Evolutionary conservation across 2,113 vertebrate genomes (phyloP).

Genomic region (Numida meleagris): DNA sequence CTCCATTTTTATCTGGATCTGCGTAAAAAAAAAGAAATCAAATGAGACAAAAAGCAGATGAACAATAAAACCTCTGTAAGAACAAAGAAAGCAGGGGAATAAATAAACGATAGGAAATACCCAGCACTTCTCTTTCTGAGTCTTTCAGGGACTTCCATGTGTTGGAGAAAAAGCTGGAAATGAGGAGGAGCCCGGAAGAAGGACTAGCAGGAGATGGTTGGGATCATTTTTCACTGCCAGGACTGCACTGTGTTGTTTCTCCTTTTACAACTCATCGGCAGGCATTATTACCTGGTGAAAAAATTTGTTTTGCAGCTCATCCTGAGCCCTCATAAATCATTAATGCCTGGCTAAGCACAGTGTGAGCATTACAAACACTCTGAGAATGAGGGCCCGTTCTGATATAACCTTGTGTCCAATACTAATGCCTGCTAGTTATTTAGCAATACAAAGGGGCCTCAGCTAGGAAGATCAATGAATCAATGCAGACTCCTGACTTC

Average conservation of each 20-base stretch:
- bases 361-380: constrained; percentile 60
- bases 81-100: background rate
- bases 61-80: background rate
- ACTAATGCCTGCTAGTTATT: constrained; percentile 70
- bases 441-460: constrained; percentile 68
- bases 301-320: constrained; percentile 74
- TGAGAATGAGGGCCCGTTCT: constrained; percentile 34
- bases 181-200: constrained; percentile 8
- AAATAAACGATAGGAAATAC: constrained; percentile 5
- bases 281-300: constrained; percentile 71
- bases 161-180: constrained; percentile 7
- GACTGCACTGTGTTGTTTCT: constrained; percentile 47
- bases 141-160: constrained; percentile 32
- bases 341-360: constrained; percentile 70
- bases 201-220: constrained; percentile 3
- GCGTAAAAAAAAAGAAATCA: background rate
- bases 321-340: constrained; percentile 71
- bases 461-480: constrained; percentile 57
- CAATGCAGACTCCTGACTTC: constrained; percentile 42
- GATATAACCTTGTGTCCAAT: constrained; percentile 59
- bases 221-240: constrained; percentile 66
- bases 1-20: background rate
- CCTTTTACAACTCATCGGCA: constrained; percentile 64
- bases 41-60: background rate
- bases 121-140: background rate